phyloP scores from a whole-genome alignment of 1,140 invertebrate genomes.

The Neuroterus valhalla region DNA sequence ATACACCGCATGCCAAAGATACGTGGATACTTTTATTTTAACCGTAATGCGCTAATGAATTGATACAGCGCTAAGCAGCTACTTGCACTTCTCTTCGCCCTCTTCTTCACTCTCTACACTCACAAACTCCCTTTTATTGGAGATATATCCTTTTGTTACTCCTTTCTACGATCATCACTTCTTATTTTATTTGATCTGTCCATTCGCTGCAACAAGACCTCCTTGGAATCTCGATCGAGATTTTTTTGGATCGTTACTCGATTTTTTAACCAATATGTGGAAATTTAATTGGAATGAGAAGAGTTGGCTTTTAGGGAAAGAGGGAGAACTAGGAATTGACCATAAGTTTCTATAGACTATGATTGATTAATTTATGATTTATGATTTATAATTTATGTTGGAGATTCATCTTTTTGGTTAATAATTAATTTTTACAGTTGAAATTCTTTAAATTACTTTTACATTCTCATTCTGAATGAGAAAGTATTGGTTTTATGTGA shows the following conservation, averaged over 20 bases:
- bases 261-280: background rate
- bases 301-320: too few relatives aligned
- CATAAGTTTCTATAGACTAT: too few relatives aligned
- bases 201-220: conserved; percentile 3
- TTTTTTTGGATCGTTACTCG: background rate
- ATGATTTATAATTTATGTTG: too few relatives aligned
- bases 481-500: too few relatives aligned
- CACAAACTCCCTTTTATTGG: background rate
- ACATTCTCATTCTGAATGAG: too few relatives aligned
- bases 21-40: conserved; percentile 68
- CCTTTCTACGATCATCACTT: conserved; percentile 5
- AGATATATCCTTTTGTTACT: background rate
- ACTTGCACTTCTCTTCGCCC: conserved; percentile 30
- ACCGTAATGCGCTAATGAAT: conserved; percentile 73
- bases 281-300: too few relatives aligned
- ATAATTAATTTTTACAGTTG: too few relatives aligned
- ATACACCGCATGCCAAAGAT: conserved; percentile 68
- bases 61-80: conserved; percentile 62
- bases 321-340: too few relatives aligned
- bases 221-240: background rate
- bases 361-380: too few relatives aligned
- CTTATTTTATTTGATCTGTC: conserved; percentile 6
- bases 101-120: conserved; percentile 10
- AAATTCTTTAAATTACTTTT: too few relatives aligned
- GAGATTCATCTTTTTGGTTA: too few relatives aligned